phyloP scores from a whole-genome alignment of 1,140 invertebrate species.

The Bombus difficillimus region DNA sequence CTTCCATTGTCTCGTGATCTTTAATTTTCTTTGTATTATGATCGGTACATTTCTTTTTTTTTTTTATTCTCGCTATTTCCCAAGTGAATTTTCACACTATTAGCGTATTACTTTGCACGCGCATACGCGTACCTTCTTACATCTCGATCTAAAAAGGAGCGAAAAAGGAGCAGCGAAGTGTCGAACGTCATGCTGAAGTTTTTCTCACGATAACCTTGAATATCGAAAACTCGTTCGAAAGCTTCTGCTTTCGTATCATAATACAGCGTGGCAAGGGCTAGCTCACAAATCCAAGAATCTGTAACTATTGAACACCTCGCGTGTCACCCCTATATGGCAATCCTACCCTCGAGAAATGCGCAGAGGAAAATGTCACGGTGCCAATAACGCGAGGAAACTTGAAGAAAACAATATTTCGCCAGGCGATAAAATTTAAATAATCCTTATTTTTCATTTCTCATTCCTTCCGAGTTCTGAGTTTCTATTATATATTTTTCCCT shows the following conservation, averaged over 20 bases:
- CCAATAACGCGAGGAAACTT: not conserved
- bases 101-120: not conserved
- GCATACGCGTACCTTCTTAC: not conserved
- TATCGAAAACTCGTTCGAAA: conserved; percentile 5
- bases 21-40: not conserved
- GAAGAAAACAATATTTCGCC: not conserved
- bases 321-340: not conserved
- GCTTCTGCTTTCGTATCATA: conserved; percentile 2
- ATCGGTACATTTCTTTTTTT: no score
- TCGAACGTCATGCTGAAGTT: not conserved
- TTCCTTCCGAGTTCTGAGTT: not conserved
- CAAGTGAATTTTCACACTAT: not conserved
- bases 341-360: conserved; percentile 9
- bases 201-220: not conserved
- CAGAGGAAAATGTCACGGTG: not conserved
- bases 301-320: conserved; percentile 3
- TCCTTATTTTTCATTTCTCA: not conserved
- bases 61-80: not conserved
- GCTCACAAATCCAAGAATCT: not conserved
- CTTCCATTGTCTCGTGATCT: not conserved
- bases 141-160: not conserved
- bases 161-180: not conserved
- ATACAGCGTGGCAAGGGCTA: not conserved
- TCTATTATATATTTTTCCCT: no score
- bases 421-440: not conserved